These are phyloP conservation scores for Limosa lapponica DNA, from an alignment of 2,797 vertebrate genomes.

Conservation along the genomic window DNA sequence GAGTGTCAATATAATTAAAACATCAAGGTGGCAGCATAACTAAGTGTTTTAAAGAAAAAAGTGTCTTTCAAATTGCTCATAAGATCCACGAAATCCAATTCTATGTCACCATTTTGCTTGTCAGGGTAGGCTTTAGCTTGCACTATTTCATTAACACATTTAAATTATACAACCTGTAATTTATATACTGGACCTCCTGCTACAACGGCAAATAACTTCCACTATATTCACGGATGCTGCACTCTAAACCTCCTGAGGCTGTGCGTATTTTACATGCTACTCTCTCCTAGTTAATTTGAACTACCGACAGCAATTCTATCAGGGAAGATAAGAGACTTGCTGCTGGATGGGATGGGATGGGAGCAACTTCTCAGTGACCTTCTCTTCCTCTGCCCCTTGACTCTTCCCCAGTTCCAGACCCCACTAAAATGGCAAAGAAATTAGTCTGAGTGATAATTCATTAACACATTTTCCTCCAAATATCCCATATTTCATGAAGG, in stretches of 20 bases:
- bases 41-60: not conserved
- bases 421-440: not conserved
- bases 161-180: not conserved
- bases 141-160: not conserved
- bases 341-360: not conserved
- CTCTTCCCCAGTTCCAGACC: not conserved
- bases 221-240: fast-evolving
- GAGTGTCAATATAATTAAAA: not conserved
- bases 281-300: not conserved
- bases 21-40: fast-evolving
- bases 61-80: not conserved
- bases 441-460: not conserved
- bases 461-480: not conserved
- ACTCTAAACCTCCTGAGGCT: not conserved
- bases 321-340: not conserved
- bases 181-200: not conserved
- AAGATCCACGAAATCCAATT: not conserved
- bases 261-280: fast-evolving
- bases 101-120: not conserved
- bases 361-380: not conserved
- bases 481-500: not conserved
- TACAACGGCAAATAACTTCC: not conserved
- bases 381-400: not conserved
- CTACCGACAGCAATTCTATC: fast-evolving
- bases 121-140: not conserved